These are phyloP conservation scores for Scaptomyza graminum DNA, from an alignment of 1,140 invertebrate species.

Conservation along the genomic window DNA sequence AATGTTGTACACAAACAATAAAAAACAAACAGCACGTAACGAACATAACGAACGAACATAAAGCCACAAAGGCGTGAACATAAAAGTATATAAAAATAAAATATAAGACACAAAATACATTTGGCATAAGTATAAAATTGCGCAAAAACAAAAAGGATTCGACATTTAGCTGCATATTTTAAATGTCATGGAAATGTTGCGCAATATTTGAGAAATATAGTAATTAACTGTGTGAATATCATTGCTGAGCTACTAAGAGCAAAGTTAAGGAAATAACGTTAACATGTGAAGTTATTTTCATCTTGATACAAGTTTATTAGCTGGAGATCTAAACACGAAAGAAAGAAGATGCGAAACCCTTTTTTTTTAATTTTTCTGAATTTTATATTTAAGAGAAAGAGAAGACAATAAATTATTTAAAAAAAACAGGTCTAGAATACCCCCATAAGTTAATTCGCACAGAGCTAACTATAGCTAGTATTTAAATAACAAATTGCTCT, in stretches of 20 bases:
- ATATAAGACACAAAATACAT: conserved; percentile 36
- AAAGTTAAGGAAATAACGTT: too few species aligned
- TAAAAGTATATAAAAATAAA: conserved; percentile 58
- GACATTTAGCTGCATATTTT: conserved; percentile 5
- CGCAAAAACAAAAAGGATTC: conserved; percentile 20
- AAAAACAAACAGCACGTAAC: conserved; percentile 79
- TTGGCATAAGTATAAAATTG: conserved; percentile 57
- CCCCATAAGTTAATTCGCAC: too few species aligned
- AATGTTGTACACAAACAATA: conserved; percentile 75
- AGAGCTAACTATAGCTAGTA: too few species aligned
- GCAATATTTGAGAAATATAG: neutral
- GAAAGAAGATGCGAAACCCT: too few species aligned
- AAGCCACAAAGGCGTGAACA: conserved; percentile 54
- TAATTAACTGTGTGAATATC: neutral
- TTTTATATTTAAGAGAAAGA: too few species aligned
- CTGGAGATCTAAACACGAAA: too few species aligned
- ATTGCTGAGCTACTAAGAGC: neutral
- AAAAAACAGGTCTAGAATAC: too few species aligned
- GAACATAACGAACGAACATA: conserved; percentile 47
- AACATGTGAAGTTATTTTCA: too few species aligned
- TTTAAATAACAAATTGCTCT: too few species aligned
- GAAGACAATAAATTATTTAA: too few species aligned
- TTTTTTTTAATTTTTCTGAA: too few species aligned
- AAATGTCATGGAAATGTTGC: neutral
- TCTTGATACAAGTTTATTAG: too few species aligned